phyloP scores from a whole-genome alignment of 2,888 invertebrate species.

The Apotomis betuletana region DNA sequence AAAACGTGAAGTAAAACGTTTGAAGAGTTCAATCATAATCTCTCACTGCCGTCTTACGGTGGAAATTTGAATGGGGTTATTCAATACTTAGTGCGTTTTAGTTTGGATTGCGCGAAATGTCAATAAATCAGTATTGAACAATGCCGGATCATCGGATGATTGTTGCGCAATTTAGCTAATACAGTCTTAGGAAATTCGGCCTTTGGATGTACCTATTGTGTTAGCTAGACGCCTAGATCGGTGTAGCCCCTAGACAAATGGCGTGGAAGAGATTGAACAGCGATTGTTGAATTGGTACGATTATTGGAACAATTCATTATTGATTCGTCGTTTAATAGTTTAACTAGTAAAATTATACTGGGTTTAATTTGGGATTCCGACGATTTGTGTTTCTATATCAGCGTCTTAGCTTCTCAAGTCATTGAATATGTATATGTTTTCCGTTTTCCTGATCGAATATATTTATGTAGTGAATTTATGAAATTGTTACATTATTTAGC shows the following conservation, averaged over 20 bases:
- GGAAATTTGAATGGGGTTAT: background rate
- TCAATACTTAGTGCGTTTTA: background rate
- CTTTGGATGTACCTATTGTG: conserved; percentile 21
- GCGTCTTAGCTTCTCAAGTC: no score
- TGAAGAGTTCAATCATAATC: background rate
- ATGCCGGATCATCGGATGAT: conserved; percentile 35
- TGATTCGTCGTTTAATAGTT: background rate
- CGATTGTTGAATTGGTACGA: background rate
- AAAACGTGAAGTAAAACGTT: conserved; percentile 1
- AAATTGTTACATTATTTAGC: no score
- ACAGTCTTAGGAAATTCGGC: conserved; percentile 30
- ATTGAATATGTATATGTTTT: no score
- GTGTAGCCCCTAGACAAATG: conserved; percentile 5
- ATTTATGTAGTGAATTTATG: no score
- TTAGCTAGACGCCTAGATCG: conserved; percentile 12
- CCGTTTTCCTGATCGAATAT: no score
- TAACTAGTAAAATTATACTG: background rate
- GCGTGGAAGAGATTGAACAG: background rate
- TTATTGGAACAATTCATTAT: background rate
- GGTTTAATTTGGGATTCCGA: no score
- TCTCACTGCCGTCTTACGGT: background rate
- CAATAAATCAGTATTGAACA: conserved; percentile 40
- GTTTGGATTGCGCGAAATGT: conserved; percentile 22
- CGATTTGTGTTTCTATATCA: no score
- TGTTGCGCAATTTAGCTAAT: conserved; percentile 23